phyloP scores from a whole-genome alignment of 2,888 invertebrate species.

The Torymus auratus region DNA sequence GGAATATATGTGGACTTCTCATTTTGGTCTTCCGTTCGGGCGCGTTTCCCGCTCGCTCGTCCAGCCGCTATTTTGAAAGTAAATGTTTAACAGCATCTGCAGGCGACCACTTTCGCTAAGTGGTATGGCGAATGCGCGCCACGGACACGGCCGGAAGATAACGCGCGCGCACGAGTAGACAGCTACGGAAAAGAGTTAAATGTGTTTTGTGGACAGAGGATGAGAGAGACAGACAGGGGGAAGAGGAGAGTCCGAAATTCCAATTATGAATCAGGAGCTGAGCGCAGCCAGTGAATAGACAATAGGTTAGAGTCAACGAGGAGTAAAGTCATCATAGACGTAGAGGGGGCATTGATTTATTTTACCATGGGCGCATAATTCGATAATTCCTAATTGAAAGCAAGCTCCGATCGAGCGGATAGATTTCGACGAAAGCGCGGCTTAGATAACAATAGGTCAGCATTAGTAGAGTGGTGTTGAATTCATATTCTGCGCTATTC shows the following conservation, averaged over 20 bases:
- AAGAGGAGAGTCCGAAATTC: neutral
- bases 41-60: constrained; percentile 1
- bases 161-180: no score
- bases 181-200: no score
- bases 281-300: neutral
- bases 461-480: neutral
- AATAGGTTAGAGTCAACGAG: no score
- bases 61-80: constrained; percentile 22
- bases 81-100: constrained; percentile 31
- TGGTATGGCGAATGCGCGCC: neutral
- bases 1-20: constrained; percentile 24
- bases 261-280: constrained; percentile 25
- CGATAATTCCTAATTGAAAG: constrained; percentile 25
- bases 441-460: neutral
- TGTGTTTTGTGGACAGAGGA: no score
- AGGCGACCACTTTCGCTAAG: constrained; percentile 34
- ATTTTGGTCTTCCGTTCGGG: constrained; percentile 20
- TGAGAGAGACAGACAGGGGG: no score
- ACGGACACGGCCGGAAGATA: no score
- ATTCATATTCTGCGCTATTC: no score
- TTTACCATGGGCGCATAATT: neutral
- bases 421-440: neutral
- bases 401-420: constrained; percentile 60
- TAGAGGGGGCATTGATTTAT: constrained; percentile 8
- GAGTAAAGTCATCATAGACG: no score